phyloP scores from a whole-genome alignment of 2,888 invertebrate genomes.

The Cataglyphis albicans region DNA sequence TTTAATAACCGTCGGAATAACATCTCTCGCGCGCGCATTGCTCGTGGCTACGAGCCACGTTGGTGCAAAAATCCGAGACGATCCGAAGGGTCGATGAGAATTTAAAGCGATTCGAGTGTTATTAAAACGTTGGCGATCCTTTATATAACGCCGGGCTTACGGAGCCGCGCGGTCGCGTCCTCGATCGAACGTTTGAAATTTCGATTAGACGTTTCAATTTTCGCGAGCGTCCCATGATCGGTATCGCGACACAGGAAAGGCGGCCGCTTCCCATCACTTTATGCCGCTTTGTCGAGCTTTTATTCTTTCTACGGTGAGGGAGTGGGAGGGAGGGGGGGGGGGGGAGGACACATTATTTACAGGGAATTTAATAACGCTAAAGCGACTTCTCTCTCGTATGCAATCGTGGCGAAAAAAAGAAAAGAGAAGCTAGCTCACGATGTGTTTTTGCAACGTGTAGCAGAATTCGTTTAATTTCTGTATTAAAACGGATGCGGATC shows the following conservation, averaged over 20 bases:
- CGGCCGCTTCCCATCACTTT: neutral
- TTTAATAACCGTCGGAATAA: conserved; percentile 69
- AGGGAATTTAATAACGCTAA: conserved; percentile 30
- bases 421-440: neutral
- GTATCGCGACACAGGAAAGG: conserved; percentile 11
- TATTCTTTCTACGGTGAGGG: neutral
- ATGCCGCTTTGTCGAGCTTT: conserved; percentile 12
- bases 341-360: conserved; percentile 9
- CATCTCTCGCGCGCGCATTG: conserved; percentile 50
- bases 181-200: conserved; percentile 12
- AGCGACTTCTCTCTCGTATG: neutral
- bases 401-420: neutral
- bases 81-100: conserved; percentile 23
- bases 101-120: conserved; percentile 33
- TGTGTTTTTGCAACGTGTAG: conserved; percentile 33
- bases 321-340: too few relatives aligned
- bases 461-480: conserved; percentile 40
- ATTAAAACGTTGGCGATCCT: conserved; percentile 39
- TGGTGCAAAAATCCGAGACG: conserved; percentile 31
- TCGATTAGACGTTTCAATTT: conserved; percentile 39
- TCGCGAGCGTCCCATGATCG: neutral
- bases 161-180: neutral
- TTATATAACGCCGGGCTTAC: neutral
- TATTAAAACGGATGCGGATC: conserved; percentile 39
- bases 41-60: conserved; percentile 13